Evolutionary conservation across 2,888 invertebrate genomes (phyloP), one percentile per base, ranked within the genome.

Genomic region (Ferrisia virgata): DNA sequence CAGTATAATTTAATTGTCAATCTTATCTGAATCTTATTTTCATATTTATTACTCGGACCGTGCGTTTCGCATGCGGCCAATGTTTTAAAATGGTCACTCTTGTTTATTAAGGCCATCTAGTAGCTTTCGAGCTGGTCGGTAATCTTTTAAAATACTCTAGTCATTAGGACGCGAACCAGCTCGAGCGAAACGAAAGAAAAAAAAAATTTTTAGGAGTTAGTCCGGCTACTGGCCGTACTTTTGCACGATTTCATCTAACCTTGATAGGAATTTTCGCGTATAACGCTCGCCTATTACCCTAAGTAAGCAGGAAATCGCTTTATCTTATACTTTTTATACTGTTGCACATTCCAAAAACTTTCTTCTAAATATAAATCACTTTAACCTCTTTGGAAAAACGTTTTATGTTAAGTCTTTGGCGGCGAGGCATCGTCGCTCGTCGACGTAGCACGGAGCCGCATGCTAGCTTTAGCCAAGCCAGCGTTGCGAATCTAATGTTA

Each of bases 311-410:
- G 72, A 76, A 76, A 36, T 76, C 18, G 72, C 33, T 33, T 76
- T 76, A 76, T 76, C 72, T 76, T 76, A 76, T n/a, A n/a, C n/a
- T n/a, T 36, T 76, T 76, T 76, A 36, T 76, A 76, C 72, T 76
- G 72, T 76, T 76, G 72, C 72, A 36, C 72, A 76, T 76, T 76
- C 33, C 72, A 76, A 76, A 76, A 76, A 76, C 72, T 76, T 76
- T 76, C 31, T 36, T 36, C 31, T 11, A 18, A 33, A 76, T 76
- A 76, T 76, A 76, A 76, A 76, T 76, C 72, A 76, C 72, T 33
- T 76, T 76, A 76, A 76, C 72, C 72, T 76, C 72, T 76, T 76
- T 36, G 72, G 33, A 33, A 64, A 76, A 76, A 76, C 33, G 72
- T 76, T 76, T 76, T 76, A 76, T 36, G 72, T 76, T 76, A 36